Percentiles rank a stretch among this genome's conserved stretches.
phyloP scores from a whole-genome alignment of 2,113 vertebrate species.

The Corapipo altera region DNA sequence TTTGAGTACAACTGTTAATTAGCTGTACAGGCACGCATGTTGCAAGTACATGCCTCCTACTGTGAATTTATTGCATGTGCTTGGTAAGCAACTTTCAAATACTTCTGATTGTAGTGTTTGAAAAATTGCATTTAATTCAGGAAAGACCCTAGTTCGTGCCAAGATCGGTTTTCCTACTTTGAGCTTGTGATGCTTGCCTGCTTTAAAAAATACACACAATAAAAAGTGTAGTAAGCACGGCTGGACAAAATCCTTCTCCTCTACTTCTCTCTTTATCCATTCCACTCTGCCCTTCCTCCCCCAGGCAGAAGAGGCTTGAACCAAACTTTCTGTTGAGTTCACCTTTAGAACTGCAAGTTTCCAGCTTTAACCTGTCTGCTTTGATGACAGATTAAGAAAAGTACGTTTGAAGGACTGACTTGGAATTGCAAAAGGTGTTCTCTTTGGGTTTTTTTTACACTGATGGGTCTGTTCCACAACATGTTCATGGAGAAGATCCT shows the following conservation, averaged over 20 bases:
- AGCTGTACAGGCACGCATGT: not conserved
- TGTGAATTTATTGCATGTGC: conserved; percentile 33
- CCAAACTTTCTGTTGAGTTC: not conserved
- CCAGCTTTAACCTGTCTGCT: not conserved
- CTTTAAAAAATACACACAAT: not conserved
- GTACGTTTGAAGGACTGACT: not conserved
- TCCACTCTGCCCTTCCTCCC: not conserved
- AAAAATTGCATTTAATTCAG: conserved; percentile 35
- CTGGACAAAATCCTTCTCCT: not conserved
- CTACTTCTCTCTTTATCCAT: not conserved
- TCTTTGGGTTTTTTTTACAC: rapidly evolving
- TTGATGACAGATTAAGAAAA: not conserved
- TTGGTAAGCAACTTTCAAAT: conserved; percentile 47
- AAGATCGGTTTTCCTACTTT: conserved; percentile 29
- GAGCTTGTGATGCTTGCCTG: conserved; percentile 10
- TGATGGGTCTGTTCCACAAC: not conserved
- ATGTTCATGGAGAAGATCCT: not conserved
- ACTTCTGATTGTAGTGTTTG: not conserved
- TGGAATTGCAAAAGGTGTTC: not conserved
- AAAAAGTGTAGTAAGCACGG: not conserved
- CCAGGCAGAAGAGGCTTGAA: not conserved
- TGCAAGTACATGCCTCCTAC: conserved; percentile 35
- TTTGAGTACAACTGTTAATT: conserved; percentile 27
- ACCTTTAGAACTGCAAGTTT: not conserved
- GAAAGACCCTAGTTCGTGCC: conserved; percentile 4